A percentile compares a stretch with the other conserved stretches of the same genome.
Conservation (phyloP, 2,797 vertebrate genomes). For the Brachyalestes nurse region DNA sequence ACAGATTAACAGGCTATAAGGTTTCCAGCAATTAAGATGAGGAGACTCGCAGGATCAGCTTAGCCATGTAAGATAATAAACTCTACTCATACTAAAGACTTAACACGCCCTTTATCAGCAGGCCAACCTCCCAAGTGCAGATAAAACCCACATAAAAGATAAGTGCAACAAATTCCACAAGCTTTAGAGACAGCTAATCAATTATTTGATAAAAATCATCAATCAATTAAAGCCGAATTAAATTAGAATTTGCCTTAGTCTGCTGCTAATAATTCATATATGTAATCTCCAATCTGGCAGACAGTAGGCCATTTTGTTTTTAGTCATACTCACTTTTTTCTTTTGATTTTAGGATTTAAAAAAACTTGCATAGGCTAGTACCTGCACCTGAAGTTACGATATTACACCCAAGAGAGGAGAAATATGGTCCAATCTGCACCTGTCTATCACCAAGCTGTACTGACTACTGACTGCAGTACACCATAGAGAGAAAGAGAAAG, state of each 20-base stretch:
- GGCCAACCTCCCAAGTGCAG: slow-evolving; percentile 69
- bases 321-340: slow-evolving; percentile 3
- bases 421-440: neutral
- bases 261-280: slow-evolving; percentile 60
- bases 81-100: slow-evolving; percentile 65
- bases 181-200: slow-evolving; percentile 81
- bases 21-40: slow-evolving; percentile 72
- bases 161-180: slow-evolving; percentile 68
- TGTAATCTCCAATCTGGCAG: slow-evolving; percentile 50
- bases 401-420: neutral
- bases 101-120: slow-evolving; percentile 64
- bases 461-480: slow-evolving; percentile 3
- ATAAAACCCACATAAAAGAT: slow-evolving; percentile 78
- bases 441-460: neutral
- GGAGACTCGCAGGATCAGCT: slow-evolving; percentile 70
- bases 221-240: slow-evolving; percentile 78
- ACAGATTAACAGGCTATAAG: slow-evolving; percentile 65
- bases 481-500: slow-evolving; percentile 23
- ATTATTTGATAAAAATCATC: slow-evolving; percentile 88
- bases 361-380: slow-evolving; percentile 4
- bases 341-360: neutral
- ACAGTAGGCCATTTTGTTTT: slow-evolving; percentile 29
- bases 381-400: neutral
- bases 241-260: slow-evolving; percentile 60
- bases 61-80: slow-evolving; percentile 75